These are phyloP conservation scores for Colletes gigas DNA, from an alignment of 1,140 invertebrate species.

Conservation along the genomic window DNA sequence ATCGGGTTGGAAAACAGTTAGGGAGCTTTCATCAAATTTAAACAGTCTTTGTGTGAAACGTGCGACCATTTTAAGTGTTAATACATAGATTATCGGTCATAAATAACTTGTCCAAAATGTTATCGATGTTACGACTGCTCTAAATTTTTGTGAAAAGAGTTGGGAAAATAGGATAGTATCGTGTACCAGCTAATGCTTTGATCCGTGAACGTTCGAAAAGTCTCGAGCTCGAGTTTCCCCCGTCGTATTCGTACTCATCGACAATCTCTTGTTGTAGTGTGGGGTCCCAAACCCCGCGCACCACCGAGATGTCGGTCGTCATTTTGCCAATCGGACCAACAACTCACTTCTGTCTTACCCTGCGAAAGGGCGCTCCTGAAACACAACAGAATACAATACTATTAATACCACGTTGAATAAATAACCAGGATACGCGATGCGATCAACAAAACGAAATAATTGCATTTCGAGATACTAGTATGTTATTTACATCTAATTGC, in stretches of 20 bases:
- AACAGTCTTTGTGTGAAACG: too few species aligned
- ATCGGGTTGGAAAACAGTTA: too few species aligned
- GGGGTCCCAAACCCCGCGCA: conserved; percentile 92
- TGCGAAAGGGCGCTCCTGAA: conserved; percentile 75
- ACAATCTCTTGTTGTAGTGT: conserved; percentile 93
- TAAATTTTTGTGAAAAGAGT: neutral
- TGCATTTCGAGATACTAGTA: too few species aligned
- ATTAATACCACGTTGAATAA: neutral
- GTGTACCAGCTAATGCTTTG: conserved; percentile 96
- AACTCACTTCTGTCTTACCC: conserved; percentile 72
- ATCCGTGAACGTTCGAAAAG: conserved; percentile 99
- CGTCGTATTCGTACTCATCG: conserved; percentile 99
- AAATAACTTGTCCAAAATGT: too few species aligned
- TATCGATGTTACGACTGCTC: too few species aligned
- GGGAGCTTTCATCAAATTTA: too few species aligned
- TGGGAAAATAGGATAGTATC: too few species aligned
- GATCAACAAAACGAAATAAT: too few species aligned
- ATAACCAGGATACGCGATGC: too few species aligned
- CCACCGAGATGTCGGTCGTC: conserved; percentile 98
- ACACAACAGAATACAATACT: conserved; percentile 22
- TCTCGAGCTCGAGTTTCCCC: conserved; percentile 98
- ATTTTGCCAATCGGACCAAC: conserved; percentile 84
- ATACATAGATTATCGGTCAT: too few species aligned
- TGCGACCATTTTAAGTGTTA: too few species aligned
- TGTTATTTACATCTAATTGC: neutral